Conservation (phyloP, 64 coral and sea anemone genomes). For the Montipora efflorescens region DNA sequence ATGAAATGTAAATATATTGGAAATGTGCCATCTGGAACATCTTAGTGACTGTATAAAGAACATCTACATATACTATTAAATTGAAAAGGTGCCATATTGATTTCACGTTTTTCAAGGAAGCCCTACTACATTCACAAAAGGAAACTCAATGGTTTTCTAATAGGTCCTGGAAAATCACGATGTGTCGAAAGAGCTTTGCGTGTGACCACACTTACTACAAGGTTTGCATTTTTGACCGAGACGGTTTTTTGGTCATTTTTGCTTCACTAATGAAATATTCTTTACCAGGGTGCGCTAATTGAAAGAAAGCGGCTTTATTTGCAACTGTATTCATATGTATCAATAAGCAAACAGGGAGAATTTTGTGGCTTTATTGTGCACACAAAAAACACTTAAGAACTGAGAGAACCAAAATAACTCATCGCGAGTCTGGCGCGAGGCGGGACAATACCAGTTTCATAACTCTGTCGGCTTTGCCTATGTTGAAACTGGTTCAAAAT, state of each 20-base stretch:
- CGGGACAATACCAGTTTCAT: neutral
- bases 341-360: neutral
- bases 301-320: neutral
- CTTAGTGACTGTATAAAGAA: neutral
- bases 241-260: neutral
- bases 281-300: neutral
- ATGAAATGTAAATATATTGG: constrained; percentile 54
- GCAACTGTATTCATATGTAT: constrained; percentile 17
- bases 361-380: neutral
- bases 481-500: neutral
- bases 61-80: neutral
- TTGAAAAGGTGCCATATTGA: neutral
- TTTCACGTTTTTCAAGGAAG: neutral
- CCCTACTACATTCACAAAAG: neutral
- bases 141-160: neutral
- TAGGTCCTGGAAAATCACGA: neutral
- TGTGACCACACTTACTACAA: constrained; percentile 43
- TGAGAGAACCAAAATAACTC: neutral
- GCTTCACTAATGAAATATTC: constrained; percentile 1
- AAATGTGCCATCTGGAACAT: neutral
- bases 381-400: neutral
- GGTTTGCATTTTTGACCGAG: constrained; percentile 3
- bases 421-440: neutral
- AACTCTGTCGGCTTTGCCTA: neutral
- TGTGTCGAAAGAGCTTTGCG: constrained; percentile 11